Percentiles rank a stretch among this genome's conserved stretches.
Conservation (phyloP, 2,113 vertebrate species). For the Spheniscus mendiculus region DNA sequence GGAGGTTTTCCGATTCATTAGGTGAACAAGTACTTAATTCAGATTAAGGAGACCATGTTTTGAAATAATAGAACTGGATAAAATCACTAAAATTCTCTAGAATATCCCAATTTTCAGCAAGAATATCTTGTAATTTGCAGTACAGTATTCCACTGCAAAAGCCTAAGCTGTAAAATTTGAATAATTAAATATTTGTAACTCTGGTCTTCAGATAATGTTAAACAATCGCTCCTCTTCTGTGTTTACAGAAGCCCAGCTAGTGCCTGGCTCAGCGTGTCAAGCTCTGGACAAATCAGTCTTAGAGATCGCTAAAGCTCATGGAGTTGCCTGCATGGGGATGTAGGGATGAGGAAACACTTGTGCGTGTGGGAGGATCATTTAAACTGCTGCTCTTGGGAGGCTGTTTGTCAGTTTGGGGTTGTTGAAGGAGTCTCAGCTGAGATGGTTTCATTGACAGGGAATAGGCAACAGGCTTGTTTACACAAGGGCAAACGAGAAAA, state of each 20-base stretch:
- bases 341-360: not conserved
- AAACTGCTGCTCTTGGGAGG: not conserved
- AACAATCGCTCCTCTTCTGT: not conserved
- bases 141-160: not conserved
- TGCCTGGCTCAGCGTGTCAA: not conserved
- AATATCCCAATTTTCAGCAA: not conserved
- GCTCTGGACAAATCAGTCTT: not conserved
- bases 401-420: not conserved
- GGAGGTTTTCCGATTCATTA: not conserved
- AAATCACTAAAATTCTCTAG: not conserved
- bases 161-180: not conserved
- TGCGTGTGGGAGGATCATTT: not conserved
- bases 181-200: not conserved
- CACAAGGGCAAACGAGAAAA: not conserved
- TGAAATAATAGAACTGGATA: not conserved
- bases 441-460: conserved; percentile 16
- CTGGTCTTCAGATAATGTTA: not conserved
- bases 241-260: not conserved
- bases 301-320: not conserved
- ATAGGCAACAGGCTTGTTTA: not conserved
- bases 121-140: not conserved
- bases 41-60: not conserved
- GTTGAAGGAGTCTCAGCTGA: not conserved
- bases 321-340: not conserved
- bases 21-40: not conserved